A percentile compares a stretch with the other conserved stretches of the same genome.
phyloP scores from a whole-genome alignment of 2,888 invertebrate species.

The Eilema sororculum region DNA sequence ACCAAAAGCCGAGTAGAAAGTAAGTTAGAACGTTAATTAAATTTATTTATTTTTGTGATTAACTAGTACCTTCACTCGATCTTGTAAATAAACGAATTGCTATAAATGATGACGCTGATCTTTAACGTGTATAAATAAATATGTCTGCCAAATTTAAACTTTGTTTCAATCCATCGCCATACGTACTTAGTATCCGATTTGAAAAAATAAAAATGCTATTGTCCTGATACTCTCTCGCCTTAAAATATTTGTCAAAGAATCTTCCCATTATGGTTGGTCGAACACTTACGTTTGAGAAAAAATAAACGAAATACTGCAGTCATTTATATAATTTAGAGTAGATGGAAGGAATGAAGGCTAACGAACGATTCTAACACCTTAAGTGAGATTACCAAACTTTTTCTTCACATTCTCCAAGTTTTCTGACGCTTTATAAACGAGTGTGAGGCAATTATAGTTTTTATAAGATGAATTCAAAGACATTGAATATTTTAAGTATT shows the following conservation, averaged over 20 bases:
- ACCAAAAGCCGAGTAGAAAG: slow-evolving; percentile 78
- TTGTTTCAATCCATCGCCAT: slow-evolving; percentile 64
- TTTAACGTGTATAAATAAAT: slow-evolving; percentile 86
- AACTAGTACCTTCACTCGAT: slow-evolving; percentile 81
- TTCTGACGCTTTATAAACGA: slow-evolving; percentile 57
- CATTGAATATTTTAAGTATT: slow-evolving; percentile 30
- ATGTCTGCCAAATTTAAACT: slow-evolving; percentile 84
- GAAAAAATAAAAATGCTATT: slow-evolving; percentile 54
- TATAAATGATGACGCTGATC: slow-evolving; percentile 83
- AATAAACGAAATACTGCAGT: slow-evolving; percentile 62
- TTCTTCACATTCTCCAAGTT: slow-evolving; percentile 60
- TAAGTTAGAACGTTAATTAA: slow-evolving; percentile 75
- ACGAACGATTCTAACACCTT: slow-evolving; percentile 72
- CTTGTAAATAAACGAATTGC: slow-evolving; percentile 84
- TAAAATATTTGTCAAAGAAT: slow-evolving; percentile 51
- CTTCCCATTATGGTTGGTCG: slow-evolving; percentile 33
- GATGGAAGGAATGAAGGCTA: slow-evolving; percentile 62
- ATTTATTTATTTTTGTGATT: slow-evolving; percentile 84
- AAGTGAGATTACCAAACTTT: slow-evolving; percentile 61
- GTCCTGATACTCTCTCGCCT: slow-evolving; percentile 56
- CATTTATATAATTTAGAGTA: slow-evolving; percentile 65
- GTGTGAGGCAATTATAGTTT: slow-evolving; percentile 61
- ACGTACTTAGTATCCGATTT: slow-evolving; percentile 19
- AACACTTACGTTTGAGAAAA: slow-evolving; percentile 41
- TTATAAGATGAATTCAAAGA: slow-evolving; percentile 47